Evolutionary conservation across 2,888 invertebrate species (phyloP).

Genomic region (Adelphocoris suturalis): DNA sequence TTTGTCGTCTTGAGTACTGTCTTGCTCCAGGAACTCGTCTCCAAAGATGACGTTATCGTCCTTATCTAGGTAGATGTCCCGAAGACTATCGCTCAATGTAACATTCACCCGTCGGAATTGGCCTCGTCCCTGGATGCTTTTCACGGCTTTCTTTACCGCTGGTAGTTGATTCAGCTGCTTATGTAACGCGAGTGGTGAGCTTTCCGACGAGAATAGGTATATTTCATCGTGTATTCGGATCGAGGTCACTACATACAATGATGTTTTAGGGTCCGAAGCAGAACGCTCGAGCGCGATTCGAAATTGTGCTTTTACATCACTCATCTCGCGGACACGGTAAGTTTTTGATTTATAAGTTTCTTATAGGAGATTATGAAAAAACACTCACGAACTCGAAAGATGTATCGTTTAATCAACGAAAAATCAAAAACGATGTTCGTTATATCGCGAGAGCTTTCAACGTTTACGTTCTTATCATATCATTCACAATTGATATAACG

Average conservation of each 20-base stretch:
- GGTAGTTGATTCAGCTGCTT: not conserved
- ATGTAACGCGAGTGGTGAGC: not conserved
- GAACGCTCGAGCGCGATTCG: not conserved
- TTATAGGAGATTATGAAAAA: not conserved
- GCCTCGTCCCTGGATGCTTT: not conserved
- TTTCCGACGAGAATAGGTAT: not conserved
- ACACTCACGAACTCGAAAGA: slow-evolving; percentile 30
- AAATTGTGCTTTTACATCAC: slow-evolving; percentile 32
- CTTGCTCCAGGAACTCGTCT: not conserved
- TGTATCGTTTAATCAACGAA: too few species aligned
- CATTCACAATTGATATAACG: too few species aligned
- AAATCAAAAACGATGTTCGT: too few species aligned
- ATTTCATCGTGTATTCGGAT: slow-evolving; percentile 5
- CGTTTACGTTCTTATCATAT: too few species aligned
- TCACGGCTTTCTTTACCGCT: not conserved
- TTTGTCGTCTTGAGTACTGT: not conserved
- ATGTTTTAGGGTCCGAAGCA: not conserved
- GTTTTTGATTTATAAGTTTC: slow-evolving; percentile 55
- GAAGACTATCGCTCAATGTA: slow-evolving; percentile 3
- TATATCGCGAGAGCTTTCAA: too few species aligned
- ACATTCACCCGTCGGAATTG: slow-evolving; percentile 26
- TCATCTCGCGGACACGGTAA: slow-evolving; percentile 41
- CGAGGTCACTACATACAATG: not conserved
- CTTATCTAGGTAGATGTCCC: not conserved
- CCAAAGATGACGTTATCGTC: not conserved